Percentiles rank a stretch among this genome's conserved stretches.
Evolutionary conservation across 2,797 vertebrate genomes (phyloP).

Genomic region (Schizopygopsis pylzovi): DNA sequence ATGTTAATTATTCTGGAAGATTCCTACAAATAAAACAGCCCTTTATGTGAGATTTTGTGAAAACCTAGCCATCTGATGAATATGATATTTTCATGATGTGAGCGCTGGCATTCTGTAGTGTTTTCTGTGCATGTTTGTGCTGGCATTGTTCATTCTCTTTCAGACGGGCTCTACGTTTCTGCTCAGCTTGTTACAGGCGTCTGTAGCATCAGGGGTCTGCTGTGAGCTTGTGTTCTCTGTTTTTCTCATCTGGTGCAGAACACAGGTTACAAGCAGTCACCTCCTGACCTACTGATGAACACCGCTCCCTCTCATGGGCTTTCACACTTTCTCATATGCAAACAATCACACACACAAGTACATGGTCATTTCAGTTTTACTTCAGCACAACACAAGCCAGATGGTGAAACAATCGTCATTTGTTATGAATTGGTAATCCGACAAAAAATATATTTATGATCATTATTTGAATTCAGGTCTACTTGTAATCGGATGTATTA

Average conservation of each 20-base stretch:
- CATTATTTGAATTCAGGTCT: not conserved
- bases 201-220: slow-evolving; percentile 52
- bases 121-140: slow-evolving; percentile 4
- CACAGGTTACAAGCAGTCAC: slow-evolving; percentile 58
- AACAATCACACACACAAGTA: slow-evolving; percentile 44
- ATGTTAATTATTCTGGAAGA: not conserved
- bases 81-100: not conserved
- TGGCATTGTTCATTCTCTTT: slow-evolving; percentile 31
- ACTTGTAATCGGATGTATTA: not conserved
- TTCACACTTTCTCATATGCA: slow-evolving; percentile 41
- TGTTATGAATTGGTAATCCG: not conserved
- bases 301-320: slow-evolving; percentile 44
- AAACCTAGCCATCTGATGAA: slow-evolving; percentile 18
- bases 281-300: slow-evolving; percentile 35
- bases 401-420: no score
- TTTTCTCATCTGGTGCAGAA: slow-evolving; percentile 70
- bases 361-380: slow-evolving; percentile 11
- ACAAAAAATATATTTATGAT: not conserved
- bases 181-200: slow-evolving; percentile 63
- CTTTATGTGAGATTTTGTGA: not conserved
- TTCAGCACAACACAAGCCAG: not conserved
- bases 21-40: not conserved
- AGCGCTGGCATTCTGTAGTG: not conserved
- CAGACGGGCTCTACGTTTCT: slow-evolving; percentile 49
- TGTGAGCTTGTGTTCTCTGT: slow-evolving; percentile 60